Conservation (phyloP, 2,888 invertebrate species). For the Rhingia rostrata region DNA sequence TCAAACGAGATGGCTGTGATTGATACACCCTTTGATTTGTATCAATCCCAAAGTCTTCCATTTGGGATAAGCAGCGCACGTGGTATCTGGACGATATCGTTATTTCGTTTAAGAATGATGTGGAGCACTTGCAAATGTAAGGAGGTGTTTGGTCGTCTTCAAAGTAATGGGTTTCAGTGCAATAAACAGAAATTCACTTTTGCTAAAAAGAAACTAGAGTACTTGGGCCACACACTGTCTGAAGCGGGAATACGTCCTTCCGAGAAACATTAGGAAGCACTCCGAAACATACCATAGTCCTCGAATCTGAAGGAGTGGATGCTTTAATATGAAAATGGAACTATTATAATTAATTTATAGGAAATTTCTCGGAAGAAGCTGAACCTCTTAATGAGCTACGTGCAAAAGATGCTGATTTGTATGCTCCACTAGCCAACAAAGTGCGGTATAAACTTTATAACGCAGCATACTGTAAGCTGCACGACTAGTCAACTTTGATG, state of each 20-base stretch:
- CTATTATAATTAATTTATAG: constrained; percentile 67
- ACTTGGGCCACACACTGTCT: too few relatives aligned
- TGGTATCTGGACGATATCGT: constrained; percentile 35
- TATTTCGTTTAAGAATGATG: constrained; percentile 39
- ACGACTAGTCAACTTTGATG: constrained; percentile 55
- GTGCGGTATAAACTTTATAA: constrained; percentile 30
- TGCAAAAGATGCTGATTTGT: constrained; percentile 13
- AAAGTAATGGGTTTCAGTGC: constrained; percentile 43
- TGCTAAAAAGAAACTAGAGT: too few relatives aligned
- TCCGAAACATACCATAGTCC: background rate
- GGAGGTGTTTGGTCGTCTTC: constrained; percentile 32
- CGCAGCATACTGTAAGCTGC: constrained; percentile 28
- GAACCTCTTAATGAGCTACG: constrained; percentile 46
- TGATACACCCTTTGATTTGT: too few relatives aligned
- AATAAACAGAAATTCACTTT: constrained; percentile 54
- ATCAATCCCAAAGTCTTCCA: too few relatives aligned
- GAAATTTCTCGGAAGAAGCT: constrained; percentile 55
- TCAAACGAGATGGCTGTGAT: background rate
- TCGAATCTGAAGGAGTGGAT: constrained; percentile 26
- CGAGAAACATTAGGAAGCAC: constrained; percentile 52
- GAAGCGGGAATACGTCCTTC: constrained; percentile 52
- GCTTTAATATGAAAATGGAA: constrained; percentile 64
- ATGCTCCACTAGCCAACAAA: constrained; percentile 37
- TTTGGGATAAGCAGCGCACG: constrained; percentile 12
- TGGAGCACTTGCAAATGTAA: constrained; percentile 42